Percentiles rank a stretch among this genome's conserved stretches.
These are phyloP conservation scores for Trididemnum clinides DNA, from an alignment of 23 tunicate species.

Conservation along the genomic window DNA sequence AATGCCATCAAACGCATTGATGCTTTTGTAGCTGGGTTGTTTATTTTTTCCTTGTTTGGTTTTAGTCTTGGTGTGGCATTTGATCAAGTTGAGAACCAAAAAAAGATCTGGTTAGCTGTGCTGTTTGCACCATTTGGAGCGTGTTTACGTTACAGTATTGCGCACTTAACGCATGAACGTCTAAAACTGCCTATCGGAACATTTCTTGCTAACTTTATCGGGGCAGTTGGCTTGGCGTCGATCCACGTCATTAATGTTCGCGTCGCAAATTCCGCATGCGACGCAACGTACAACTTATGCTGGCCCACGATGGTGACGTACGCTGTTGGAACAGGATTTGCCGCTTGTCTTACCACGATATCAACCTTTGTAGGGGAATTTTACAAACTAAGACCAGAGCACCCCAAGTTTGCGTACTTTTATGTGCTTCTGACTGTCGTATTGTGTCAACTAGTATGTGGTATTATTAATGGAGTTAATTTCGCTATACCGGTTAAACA, in stretches of 20 bases:
- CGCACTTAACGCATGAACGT: slow-evolving; percentile 17
- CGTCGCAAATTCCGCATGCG: slow-evolving; percentile 25
- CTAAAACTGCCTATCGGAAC: slow-evolving; percentile 55
- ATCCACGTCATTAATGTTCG: slow-evolving; percentile 36
- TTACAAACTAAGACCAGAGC: slow-evolving; percentile 37
- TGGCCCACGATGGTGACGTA: slow-evolving; percentile 49
- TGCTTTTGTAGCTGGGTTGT: not conserved
- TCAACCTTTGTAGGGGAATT: slow-evolving; percentile 82
- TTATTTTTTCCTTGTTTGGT: slow-evolving; percentile 22
- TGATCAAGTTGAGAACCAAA: slow-evolving; percentile 18
- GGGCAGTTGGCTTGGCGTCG: slow-evolving; percentile 39
- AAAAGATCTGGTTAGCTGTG: slow-evolving; percentile 43
- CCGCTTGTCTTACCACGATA: slow-evolving; percentile 80
- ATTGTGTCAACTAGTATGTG: slow-evolving; percentile 50
- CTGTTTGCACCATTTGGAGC: slow-evolving; percentile 62
- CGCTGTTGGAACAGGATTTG: slow-evolving; percentile 68
- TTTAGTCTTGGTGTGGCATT: slow-evolving; percentile 41
- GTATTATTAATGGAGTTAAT: slow-evolving; percentile 77
- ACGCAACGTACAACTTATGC: slow-evolving; percentile 13
- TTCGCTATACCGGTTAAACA: not conserved
- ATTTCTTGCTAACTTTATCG: slow-evolving; percentile 27
- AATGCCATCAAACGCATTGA: slow-evolving; percentile 41
- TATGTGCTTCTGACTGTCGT: slow-evolving; percentile 56
- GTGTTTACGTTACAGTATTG: slow-evolving; percentile 20
- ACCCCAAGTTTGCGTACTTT: slow-evolving; percentile 49